Evolutionary conservation across 1,140 invertebrate genomes (phyloP).

Genomic region (Diploscapter pachys): DNA sequence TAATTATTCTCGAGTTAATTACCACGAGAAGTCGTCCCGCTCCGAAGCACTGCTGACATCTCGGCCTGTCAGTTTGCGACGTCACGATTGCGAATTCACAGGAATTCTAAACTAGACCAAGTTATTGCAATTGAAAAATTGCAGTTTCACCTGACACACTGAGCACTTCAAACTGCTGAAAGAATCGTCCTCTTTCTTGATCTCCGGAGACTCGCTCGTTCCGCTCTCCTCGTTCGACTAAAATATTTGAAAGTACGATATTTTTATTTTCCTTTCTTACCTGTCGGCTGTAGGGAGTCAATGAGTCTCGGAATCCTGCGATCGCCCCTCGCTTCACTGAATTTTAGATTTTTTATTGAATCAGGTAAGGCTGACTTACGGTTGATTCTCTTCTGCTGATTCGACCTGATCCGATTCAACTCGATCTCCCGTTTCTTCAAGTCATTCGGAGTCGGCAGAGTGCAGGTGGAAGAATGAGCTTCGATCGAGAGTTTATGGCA

Average conservation of each 20-base stretch:
- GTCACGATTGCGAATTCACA: conserved; percentile 9
- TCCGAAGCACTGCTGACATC: conserved; percentile 17
- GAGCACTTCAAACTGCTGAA: conserved; percentile 18
- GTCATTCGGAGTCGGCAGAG: not conserved
- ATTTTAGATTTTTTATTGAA: not conserved
- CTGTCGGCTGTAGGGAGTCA: conserved; percentile 19
- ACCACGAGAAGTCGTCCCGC: too few relatives aligned
- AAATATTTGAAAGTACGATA: not conserved
- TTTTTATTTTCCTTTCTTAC: not conserved
- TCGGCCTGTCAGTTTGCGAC: not conserved
- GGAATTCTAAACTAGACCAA: conserved; percentile 1
- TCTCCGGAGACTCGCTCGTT: conserved; percentile 11
- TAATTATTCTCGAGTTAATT: too few relatives aligned
- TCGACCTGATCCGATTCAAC: conserved; percentile 5
- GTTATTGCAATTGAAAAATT: not conserved
- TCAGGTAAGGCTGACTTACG: not conserved
- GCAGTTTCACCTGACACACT: conserved; percentile 3
- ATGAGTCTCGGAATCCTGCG: conserved; percentile 13
- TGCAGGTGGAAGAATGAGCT: too few relatives aligned
- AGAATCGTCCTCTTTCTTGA: conserved; percentile 19
- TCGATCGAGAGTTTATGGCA: too few relatives aligned
- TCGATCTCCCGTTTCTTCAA: conserved; percentile 11
- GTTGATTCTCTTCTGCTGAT: conserved; percentile 7
- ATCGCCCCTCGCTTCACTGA: conserved; percentile 8
- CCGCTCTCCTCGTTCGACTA: conserved; percentile 19